Evolutionary conservation across 2,113 vertebrate genomes (phyloP).

Genomic region (Solea solea): DNA sequence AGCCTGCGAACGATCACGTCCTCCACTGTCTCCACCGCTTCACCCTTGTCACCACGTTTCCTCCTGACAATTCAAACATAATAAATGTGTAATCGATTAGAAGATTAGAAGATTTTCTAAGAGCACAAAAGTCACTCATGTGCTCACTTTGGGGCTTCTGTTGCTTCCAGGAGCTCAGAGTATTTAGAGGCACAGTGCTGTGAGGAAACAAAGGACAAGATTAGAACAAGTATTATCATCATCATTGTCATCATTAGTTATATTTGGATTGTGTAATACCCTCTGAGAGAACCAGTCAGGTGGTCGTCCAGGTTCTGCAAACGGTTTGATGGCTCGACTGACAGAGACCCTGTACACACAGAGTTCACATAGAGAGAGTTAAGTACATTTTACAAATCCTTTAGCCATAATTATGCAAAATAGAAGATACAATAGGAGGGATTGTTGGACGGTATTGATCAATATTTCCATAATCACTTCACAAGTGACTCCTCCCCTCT

Average conservation of each 20-base stretch:
- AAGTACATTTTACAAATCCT: too few relatives aligned
- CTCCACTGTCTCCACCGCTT: conserved; percentile 96
- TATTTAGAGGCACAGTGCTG: conserved; percentile 86
- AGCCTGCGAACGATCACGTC: conserved; percentile 95
- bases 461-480: too few relatives aligned
- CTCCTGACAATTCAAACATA: conserved; percentile 76
- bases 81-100: too few relatives aligned
- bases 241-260: too few relatives aligned
- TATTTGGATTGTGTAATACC: conserved; percentile 41
- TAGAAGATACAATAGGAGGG: too few relatives aligned
- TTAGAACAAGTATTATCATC: neutral
- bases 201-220: conserved; percentile 18
- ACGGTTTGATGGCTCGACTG: conserved; percentile 95
- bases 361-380: too few relatives aligned
- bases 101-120: too few relatives aligned
- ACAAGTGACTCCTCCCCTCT: too few relatives aligned
- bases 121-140: neutral
- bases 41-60: conserved; percentile 95
- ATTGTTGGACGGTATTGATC: too few relatives aligned
- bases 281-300: conserved; percentile 94
- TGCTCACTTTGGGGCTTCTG: conserved; percentile 95
- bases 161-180: conserved; percentile 93
- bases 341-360: conserved; percentile 88
- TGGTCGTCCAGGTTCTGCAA: conserved; percentile 93
- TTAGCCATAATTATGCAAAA: too few relatives aligned